These are phyloP conservation scores for Lamellibrachia columna DNA, from an alignment of 2,888 invertebrate species.

Conservation along the genomic window DNA sequence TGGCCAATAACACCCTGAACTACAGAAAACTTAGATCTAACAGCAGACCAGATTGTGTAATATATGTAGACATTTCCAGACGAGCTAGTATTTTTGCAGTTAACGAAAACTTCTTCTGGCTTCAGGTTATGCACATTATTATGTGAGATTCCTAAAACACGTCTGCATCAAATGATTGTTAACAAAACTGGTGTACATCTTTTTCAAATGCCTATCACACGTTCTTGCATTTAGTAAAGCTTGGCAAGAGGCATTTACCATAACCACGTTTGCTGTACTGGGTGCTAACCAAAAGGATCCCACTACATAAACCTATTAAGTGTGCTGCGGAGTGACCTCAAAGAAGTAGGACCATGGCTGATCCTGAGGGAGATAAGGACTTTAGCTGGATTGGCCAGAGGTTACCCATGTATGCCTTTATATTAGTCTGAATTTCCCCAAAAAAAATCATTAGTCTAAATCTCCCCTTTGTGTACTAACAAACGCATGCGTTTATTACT, in stretches of 20 bases:
- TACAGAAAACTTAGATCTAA: neutral
- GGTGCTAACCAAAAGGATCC: neutral
- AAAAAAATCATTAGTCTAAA: no score
- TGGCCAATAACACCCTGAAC: neutral
- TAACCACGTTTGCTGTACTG: neutral
- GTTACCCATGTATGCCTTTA: no score
- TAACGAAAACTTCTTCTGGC: neutral
- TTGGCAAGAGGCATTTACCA: neutral
- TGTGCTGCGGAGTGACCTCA: no score
- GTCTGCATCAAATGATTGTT: no score
- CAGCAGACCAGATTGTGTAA: neutral
- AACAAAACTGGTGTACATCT: no score
- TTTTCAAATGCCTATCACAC: neutral
- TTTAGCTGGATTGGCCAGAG: no score
- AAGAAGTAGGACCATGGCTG: no score
- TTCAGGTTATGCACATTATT: neutral
- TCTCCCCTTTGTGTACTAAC: neutral
- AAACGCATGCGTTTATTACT: neutral
- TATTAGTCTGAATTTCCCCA: no score
- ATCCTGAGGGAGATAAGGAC: no score
- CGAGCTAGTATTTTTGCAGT: neutral
- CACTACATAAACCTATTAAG: neutral
- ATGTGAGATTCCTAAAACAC: neutral
- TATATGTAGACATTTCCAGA: neutral
- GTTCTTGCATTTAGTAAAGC: neutral